Evolutionary conservation across 2,888 invertebrate species (phyloP).

Genomic region (Drosophila greeni): DNA sequence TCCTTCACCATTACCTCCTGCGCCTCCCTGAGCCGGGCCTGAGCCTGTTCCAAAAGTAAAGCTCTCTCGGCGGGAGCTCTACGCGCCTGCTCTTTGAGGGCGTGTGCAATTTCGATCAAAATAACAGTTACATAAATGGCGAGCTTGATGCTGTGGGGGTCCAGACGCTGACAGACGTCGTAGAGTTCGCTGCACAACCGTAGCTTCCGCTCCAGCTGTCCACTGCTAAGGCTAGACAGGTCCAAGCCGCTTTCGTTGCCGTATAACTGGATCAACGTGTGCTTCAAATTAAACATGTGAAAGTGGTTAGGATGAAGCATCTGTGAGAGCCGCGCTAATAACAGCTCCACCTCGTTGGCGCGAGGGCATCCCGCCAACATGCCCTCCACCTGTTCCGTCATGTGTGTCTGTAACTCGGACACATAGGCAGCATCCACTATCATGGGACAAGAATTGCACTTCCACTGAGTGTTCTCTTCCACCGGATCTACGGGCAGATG

Average conservation of each 20-base stretch:
- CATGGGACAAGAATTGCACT: slow-evolving; percentile 85
- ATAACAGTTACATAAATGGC: slow-evolving; percentile 89
- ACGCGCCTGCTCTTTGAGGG: slow-evolving; percentile 80
- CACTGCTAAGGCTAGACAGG: slow-evolving; percentile 80
- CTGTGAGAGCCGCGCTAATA: slow-evolving; percentile 84
- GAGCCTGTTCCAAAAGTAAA: slow-evolving; percentile 55
- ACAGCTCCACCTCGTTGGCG: slow-evolving; percentile 82
- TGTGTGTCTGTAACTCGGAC: slow-evolving; percentile 83
- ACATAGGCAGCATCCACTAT: slow-evolving; percentile 81
- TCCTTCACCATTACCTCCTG: slow-evolving; percentile 73
- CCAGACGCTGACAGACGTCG: slow-evolving; percentile 82
- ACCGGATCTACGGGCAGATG: slow-evolving; percentile 86
- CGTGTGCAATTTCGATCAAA: slow-evolving; percentile 85
- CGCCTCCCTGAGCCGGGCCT: slow-evolving; percentile 65
- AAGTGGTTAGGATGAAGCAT: slow-evolving; percentile 92
- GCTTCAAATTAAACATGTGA: slow-evolving; percentile 88
- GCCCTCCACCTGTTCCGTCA: slow-evolving; percentile 87
- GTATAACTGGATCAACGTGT: slow-evolving; percentile 89
- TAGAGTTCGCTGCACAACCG: slow-evolving; percentile 84
- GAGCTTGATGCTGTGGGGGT: slow-evolving; percentile 86
- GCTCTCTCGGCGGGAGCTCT: slow-evolving; percentile 54
- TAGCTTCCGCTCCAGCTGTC: slow-evolving; percentile 83
- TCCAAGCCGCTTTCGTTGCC: slow-evolving; percentile 84
- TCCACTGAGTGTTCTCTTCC: slow-evolving; percentile 86
- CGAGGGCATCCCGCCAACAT: slow-evolving; percentile 81